phyloP scores from a whole-genome alignment of 1,140 invertebrate species.

The Spodoptera litura region DNA sequence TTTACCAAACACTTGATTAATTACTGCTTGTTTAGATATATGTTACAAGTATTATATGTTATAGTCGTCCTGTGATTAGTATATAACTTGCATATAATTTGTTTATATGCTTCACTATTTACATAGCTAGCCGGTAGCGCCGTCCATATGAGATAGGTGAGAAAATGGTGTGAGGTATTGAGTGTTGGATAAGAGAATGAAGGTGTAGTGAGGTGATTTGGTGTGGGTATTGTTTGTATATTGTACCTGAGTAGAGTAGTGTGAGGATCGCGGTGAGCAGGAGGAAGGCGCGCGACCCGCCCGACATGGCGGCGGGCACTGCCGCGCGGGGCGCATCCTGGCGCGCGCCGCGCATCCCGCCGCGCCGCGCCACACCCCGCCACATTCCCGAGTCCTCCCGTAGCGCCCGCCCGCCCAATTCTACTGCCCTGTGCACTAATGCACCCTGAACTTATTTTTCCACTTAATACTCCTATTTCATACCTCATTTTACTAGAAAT shows the following conservation, averaged over 20 bases:
- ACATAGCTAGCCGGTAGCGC: conserved; percentile 21
- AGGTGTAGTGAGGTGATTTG: background rate
- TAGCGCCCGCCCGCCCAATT: conserved; percentile 2
- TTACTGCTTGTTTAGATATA: too few relatives aligned
- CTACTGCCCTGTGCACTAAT: conserved; percentile 16
- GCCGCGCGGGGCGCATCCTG: conserved; percentile 34
- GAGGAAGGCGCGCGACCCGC: conserved; percentile 73
- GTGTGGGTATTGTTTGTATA: conserved; percentile 17
- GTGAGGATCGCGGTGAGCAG: conserved; percentile 68
- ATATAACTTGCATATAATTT: background rate
- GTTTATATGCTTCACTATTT: conserved; percentile 26
- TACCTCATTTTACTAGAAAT: background rate
- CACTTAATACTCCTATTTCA: background rate
- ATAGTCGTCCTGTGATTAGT: background rate
- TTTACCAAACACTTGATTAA: too few relatives aligned
- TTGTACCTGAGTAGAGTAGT: conserved; percentile 77
- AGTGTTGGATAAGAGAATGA: too few relatives aligned
- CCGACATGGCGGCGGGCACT: conserved; percentile 73
- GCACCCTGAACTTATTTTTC: conserved; percentile 13
- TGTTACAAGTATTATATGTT: background rate
- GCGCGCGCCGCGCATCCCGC: background rate
- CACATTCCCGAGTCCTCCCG: conserved; percentile 4
- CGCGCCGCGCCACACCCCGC: background rate
- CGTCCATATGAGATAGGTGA: background rate
- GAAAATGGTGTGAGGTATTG: background rate